Evolutionary conservation across 2,888 invertebrate genomes (phyloP).

Genomic region (Microdon myrmicae): DNA sequence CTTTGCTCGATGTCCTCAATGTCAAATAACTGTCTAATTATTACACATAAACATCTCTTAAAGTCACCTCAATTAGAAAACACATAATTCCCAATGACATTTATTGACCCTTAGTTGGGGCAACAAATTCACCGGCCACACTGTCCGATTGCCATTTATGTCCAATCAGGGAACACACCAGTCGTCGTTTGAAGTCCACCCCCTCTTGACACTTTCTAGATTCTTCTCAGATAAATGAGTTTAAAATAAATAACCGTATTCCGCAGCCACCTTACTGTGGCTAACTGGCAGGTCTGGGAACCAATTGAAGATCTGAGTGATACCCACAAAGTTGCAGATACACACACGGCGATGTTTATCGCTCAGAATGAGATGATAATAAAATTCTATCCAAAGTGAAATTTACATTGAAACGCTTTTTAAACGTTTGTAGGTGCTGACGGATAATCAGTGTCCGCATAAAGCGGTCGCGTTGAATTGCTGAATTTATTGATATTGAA

Average conservation of each 20-base stretch:
- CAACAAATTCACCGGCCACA: slow-evolving; percentile 11
- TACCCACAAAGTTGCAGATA: slow-evolving; percentile 27
- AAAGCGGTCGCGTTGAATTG: slow-evolving; percentile 43
- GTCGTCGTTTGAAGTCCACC: slow-evolving; percentile 15
- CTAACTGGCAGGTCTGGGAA: slow-evolving; percentile 25
- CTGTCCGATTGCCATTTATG: too few relatives aligned
- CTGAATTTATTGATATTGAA: slow-evolving; percentile 48
- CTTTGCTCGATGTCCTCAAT: too few relatives aligned
- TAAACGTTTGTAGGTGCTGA: slow-evolving; percentile 51
- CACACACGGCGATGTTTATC: slow-evolving; percentile 26
- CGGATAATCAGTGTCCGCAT: slow-evolving; percentile 46
- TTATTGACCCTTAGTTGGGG: slow-evolving; percentile 35
- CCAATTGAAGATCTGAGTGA: slow-evolving; percentile 30
- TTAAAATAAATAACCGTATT: slow-evolving; percentile 46
- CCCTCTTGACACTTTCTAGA: slow-evolving; percentile 23
- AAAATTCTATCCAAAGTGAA: slow-evolving; percentile 35
- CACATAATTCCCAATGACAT: slow-evolving; percentile 42
- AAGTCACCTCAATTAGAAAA: slow-evolving; percentile 42
- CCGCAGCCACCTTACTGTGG: too few relatives aligned
- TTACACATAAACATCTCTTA: too few relatives aligned
- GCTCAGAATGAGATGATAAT: slow-evolving; percentile 42
- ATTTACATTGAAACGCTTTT: slow-evolving; percentile 52
- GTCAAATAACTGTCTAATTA: slow-evolving; percentile 43
- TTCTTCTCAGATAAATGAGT: slow-evolving; percentile 43
- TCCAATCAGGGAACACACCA: slow-evolving; percentile 5